Evolutionary conservation across 2,888 invertebrate genomes (phyloP).

Genomic region (Brachyptera risi): DNA sequence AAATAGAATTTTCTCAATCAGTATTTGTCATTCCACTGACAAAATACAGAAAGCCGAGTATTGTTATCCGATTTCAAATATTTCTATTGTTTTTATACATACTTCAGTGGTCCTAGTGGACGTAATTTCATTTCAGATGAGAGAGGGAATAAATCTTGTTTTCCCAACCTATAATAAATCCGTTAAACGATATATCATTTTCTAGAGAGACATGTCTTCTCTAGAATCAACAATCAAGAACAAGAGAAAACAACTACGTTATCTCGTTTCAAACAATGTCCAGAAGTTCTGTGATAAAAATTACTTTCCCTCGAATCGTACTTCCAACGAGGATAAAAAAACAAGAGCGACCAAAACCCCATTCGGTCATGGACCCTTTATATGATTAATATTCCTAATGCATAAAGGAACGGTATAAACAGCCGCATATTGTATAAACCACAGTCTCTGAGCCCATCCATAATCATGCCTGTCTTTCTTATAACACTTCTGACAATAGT

Average conservation of each 20-base stretch:
- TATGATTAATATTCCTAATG: conserved; percentile 17
- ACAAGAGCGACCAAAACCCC: background rate
- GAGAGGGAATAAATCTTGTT: conserved; percentile 9
- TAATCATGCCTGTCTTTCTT: background rate
- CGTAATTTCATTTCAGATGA: conserved; percentile 9
- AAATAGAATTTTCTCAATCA: background rate
- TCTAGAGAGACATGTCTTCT: conserved; percentile 11
- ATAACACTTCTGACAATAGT: conserved; percentile 15
- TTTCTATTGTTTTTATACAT: background rate
- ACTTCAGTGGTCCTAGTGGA: background rate
- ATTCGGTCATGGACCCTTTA: conserved; percentile 3
- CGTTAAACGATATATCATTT: conserved; percentile 21
- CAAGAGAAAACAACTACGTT: conserved; percentile 8
- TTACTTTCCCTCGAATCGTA: background rate
- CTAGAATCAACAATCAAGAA: conserved; percentile 17
- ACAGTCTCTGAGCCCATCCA: conserved; percentile 4
- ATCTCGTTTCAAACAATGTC: conserved; percentile 18
- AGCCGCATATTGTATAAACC: conserved; percentile 4
- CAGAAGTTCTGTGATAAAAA: conserved; percentile 18
- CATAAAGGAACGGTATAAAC: conserved; percentile 18
- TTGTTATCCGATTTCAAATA: conserved; percentile 1
- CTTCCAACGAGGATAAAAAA: background rate
- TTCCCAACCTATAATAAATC: conserved; percentile 18
- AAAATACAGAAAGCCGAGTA: conserved; percentile 1
- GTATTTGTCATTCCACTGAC: no score